Evolutionary conservation across 2,113 vertebrate species (phyloP), one percentile per base, ranked within the genome.

Genomic region (Ictalurus punctatus): DNA sequence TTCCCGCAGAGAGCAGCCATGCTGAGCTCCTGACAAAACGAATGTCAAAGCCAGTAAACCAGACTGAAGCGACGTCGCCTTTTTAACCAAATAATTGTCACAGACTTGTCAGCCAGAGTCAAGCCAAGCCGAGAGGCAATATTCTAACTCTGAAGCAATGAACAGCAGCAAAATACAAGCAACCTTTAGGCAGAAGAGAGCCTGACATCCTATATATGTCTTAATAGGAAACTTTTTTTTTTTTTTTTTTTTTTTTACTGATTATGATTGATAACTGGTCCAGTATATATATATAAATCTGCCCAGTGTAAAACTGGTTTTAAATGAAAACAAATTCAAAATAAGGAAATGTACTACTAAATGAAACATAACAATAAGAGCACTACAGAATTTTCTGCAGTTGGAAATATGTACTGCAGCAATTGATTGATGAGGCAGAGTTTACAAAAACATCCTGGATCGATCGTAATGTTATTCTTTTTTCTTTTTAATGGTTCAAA

Each of bases 21-120:
- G 71, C 79, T 56, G 89, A 88, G 87, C 63, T 14, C 40, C 73
- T 61, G 52, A 86, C 63, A 59, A 85, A 79, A 25, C 3, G 37
- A 79, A 83, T 52, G 86, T 80, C 63, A 87, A 85, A 91, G 27
- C 67, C 71, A 80, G 69, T 85, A 86, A 69, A 87, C 48, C 78
- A 83, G 67, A 82, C 56, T 44, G 87, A 85, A 48, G 30, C 48
- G 27, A 78, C 52, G 81, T 27, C 8, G 2, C 67, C 81, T 59
- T 76, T 88, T 83, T 88, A 88, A 84, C 69, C 27, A 76, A 76
- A 52, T 58, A 10, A 63, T 0, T 76, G 54, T 82, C 54, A 83
- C 21, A 14, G 25, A 37, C 78, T 40, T 71, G 79, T 82, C 86
- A 58, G 21, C 48, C 19, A 65, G 59, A 67, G 56, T 87, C 59